Conservation (phyloP, 1,140 invertebrate genomes). For the Panagrolaimus sp. region DNA sequence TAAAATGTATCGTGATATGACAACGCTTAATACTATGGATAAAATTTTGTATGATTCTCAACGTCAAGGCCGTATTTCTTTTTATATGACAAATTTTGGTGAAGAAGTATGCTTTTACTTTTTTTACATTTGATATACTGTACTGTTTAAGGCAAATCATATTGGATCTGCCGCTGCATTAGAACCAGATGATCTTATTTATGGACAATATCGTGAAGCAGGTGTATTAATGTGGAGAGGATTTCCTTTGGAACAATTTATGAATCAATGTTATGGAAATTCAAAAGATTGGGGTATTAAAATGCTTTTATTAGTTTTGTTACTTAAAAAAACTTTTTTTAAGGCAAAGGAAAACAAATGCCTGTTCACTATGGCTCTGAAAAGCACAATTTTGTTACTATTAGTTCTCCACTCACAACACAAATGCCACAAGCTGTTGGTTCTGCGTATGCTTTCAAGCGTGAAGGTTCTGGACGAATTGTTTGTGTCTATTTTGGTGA, state of each 20-base stretch:
- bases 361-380: slow-evolving; percentile 64
- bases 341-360: slow-evolving; percentile 58
- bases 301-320: slow-evolving; percentile 12
- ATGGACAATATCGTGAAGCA: slow-evolving; percentile 88
- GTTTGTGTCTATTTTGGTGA: slow-evolving; percentile 96
- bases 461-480: slow-evolving; percentile 61
- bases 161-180: slow-evolving; percentile 89
- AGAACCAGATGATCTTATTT: slow-evolving; percentile 76
- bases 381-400: slow-evolving; percentile 81
- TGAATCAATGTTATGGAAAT: slow-evolving; percentile 96
- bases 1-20: slow-evolving; percentile 67
- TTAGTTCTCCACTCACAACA: slow-evolving; percentile 87
- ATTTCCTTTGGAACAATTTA: slow-evolving; percentile 74
- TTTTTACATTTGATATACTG: not conserved
- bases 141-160: slow-evolving; percentile 60
- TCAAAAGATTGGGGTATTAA: slow-evolving; percentile 71
- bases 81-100: slow-evolving; percentile 98
- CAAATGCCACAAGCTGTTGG: slow-evolving; percentile 95
- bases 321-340: slow-evolving; percentile 17
- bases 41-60: slow-evolving; percentile 95
- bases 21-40: slow-evolving; percentile 83
- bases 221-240: slow-evolving; percentile 85
- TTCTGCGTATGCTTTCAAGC: slow-evolving; percentile 79
- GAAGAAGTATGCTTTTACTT: slow-evolving; percentile 71
- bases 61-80: slow-evolving; percentile 93